A percentile compares a stretch with the other conserved stretches of the same genome.
These are phyloP conservation scores for Apocheima hispidaria DNA, from an alignment of 2,888 invertebrate species.

Conservation along the genomic window DNA sequence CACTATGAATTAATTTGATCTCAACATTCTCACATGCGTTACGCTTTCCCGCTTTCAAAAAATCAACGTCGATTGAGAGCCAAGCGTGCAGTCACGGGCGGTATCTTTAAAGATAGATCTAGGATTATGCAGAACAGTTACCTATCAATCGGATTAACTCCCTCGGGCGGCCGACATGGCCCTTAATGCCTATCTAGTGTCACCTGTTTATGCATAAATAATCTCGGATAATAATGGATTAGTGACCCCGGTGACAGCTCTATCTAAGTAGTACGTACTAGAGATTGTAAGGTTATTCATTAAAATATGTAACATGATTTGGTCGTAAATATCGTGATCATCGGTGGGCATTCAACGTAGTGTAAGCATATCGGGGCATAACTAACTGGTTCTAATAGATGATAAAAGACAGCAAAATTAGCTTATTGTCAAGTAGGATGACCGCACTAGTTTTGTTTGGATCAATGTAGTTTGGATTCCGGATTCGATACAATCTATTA, in stretches of 20 bases:
- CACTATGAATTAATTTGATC: too few species aligned
- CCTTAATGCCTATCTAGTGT: conserved; percentile 31
- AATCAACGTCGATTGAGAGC: neutral
- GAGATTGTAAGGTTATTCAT: neutral
- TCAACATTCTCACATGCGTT: too few species aligned
- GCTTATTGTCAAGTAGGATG: too few species aligned
- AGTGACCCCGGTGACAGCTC: conserved; percentile 18
- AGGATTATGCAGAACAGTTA: conserved; percentile 36
- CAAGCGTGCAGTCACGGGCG: neutral
- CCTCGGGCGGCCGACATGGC: conserved; percentile 18
- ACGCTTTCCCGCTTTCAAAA: neutral
- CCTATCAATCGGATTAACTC: conserved; percentile 34
- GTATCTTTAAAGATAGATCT: conserved; percentile 15
- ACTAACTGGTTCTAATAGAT: too few species aligned
- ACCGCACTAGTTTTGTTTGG: too few species aligned
- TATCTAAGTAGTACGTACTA: conserved; percentile 37
- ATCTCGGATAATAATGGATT: conserved; percentile 19
- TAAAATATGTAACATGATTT: too few species aligned
- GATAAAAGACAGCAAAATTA: too few species aligned
- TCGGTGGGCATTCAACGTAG: too few species aligned
- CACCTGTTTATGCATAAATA: conserved; percentile 31
- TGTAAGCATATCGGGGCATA: too few species aligned
- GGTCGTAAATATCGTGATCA: too few species aligned
- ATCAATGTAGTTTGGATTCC: too few species aligned
- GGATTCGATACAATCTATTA: too few species aligned